These are phyloP conservation scores for Tenualosa ilisha DNA, from an alignment of 2,797 vertebrate genomes.

Conservation along the genomic window DNA sequence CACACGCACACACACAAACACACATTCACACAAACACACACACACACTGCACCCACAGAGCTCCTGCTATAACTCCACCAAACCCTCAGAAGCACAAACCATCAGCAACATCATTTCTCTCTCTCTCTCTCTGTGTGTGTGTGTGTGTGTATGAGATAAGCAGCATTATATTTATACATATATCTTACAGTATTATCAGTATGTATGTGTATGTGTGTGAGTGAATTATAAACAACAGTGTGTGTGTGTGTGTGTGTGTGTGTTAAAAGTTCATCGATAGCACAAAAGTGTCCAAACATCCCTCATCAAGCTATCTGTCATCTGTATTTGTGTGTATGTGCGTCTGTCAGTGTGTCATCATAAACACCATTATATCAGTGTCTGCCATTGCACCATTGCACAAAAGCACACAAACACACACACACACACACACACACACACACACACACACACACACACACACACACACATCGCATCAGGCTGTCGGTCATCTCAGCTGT, in stretches of 20 bases:
- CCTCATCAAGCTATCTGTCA: too few species aligned
- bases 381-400: not conserved
- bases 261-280: too few species aligned
- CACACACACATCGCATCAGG: not conserved
- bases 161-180: not conserved
- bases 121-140: not conserved
- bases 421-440: conserved; percentile 6
- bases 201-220: not conserved
- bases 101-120: not conserved
- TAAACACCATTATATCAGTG: not conserved
- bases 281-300: too few species aligned
- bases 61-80: not conserved
- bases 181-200: not conserved
- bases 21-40: not conserved
- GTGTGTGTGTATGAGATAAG: not conserved
- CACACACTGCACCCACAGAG: not conserved
- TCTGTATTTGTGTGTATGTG: not conserved
- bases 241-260: not conserved
- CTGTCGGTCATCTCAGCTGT: not conserved
- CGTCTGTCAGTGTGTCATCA: not conserved
- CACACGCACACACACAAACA: not conserved
- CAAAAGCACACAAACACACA: conserved; percentile 7
- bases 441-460: conserved; percentile 25
- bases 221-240: not conserved
- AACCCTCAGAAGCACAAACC: not conserved